Evolutionary conservation across 1,140 invertebrate genomes (phyloP), one percentile per base, ranked within the genome.

Genomic region (Polypedilum pembai): DNA sequence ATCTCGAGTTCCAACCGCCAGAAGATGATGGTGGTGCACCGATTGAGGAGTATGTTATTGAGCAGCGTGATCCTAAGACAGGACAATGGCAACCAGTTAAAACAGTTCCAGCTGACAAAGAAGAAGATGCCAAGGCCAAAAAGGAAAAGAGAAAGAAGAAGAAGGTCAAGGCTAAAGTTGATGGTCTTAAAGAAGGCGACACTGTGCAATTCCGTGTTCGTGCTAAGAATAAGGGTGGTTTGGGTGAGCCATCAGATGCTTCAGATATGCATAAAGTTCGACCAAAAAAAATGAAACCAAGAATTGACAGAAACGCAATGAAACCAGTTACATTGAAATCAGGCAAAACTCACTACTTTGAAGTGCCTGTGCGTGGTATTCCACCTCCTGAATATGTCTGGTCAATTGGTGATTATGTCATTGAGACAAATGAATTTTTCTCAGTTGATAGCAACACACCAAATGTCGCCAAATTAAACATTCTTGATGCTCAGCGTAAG

Each of bases 181-280:
- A 89, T 18, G 94, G 94, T 10, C 84, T 97, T 41, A 89, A 94
- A 77, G 93, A 97, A 83, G 94, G 96, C 73, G 98, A 99, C 83
- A 93, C 94, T 8, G 99, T 99, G 84, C 98, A 98, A 85, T 99
- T 99, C 89, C 87, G 98, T 66, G 97, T 99, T 0, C 92, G 93
- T 78, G 98, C 98, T 20, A 95, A 98, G n/a, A 99, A 99, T 81
- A 95, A 95, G 79, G 95, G 99, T 83, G 98, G 98, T 12, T 89
- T 91, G 8, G 92, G 94, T 63, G 94, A 95, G 78, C 91, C 94
- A 0, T 93, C 93, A 73, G 94, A 97, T 76, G 85, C 93, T 0
- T 95, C 93, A 0, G 91, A 94, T 76, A 92, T 91, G 72, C 93
- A 96, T 78, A 69, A 69, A 69, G 65, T 69, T 69, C 65, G 65